phyloP scores from a whole-genome alignment of 2,113 vertebrate genomes.

The Mesoclemmys tuberculata region DNA sequence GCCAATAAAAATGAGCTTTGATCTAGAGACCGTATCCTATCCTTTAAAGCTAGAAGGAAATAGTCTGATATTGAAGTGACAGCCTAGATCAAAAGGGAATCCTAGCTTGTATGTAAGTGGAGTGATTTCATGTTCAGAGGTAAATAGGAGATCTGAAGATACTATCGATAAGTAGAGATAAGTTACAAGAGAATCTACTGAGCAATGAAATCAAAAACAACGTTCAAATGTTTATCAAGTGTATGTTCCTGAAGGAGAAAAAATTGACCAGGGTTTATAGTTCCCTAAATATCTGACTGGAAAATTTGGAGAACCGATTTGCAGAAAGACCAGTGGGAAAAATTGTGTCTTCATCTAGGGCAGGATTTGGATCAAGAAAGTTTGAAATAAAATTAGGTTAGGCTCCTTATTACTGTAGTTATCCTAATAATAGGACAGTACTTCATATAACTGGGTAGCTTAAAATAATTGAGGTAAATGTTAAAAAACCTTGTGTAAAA shows the following conservation, averaged over 20 bases:
- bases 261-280: slow-evolving; percentile 4
- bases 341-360: neutral
- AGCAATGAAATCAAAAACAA: slow-evolving; percentile 51
- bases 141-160: neutral
- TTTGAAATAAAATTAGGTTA: slow-evolving; percentile 27
- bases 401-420: neutral
- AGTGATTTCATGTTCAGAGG: neutral
- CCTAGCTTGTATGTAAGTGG: neutral
- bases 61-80: neutral
- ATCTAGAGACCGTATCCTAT: neutral
- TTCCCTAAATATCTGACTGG: slow-evolving; percentile 31
- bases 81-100: neutral
- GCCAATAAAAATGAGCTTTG: slow-evolving; percentile 40
- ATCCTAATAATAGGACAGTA: neutral
- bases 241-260: slow-evolving; percentile 15
- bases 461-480: neutral
- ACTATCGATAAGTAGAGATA: neutral
- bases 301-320: slow-evolving; percentile 28
- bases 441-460: neutral
- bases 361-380: slow-evolving; percentile 37
- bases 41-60: slow-evolving; percentile 19
- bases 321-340: slow-evolving; percentile 15
- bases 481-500: neutral
- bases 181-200: slow-evolving; percentile 23
- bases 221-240: slow-evolving; percentile 44